Conservation (phyloP, 2,113 vertebrate genomes). For the Tympanuchus pallidicinctus region DNA sequence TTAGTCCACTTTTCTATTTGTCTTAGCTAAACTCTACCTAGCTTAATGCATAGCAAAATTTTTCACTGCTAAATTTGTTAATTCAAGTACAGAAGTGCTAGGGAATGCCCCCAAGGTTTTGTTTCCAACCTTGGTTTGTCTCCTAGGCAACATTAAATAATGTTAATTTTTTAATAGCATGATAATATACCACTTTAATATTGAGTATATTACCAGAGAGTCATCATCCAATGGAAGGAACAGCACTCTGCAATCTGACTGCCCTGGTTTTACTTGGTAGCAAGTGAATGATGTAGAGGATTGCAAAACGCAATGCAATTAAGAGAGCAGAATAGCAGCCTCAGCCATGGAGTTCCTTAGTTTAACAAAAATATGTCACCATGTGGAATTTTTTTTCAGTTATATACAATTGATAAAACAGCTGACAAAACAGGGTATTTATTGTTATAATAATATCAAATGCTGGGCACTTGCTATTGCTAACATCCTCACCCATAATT, state of each 20-base stretch:
- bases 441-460: background rate
- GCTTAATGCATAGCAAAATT: background rate
- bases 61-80: background rate
- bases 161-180: constrained; percentile 42
- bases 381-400: background rate
- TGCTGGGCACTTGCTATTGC: background rate
- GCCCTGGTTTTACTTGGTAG: background rate
- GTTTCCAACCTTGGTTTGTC: constrained; percentile 32
- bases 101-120: background rate
- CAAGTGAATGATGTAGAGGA: background rate
- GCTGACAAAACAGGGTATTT: background rate
- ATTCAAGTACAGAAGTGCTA: background rate
- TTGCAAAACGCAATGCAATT: background rate
- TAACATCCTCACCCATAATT: background rate
- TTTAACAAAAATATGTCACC: background rate
- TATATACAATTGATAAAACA: background rate
- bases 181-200: background rate
- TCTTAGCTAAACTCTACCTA: background rate
- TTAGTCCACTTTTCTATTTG: background rate
- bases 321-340: background rate
- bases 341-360: background rate
- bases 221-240: background rate
- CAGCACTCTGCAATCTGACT: background rate
- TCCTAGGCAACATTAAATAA: constrained; percentile 26
- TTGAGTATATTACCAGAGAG: background rate